phyloP scores from a whole-genome alignment of 2,113 vertebrate genomes.

The Marcusenius ussheri region DNA sequence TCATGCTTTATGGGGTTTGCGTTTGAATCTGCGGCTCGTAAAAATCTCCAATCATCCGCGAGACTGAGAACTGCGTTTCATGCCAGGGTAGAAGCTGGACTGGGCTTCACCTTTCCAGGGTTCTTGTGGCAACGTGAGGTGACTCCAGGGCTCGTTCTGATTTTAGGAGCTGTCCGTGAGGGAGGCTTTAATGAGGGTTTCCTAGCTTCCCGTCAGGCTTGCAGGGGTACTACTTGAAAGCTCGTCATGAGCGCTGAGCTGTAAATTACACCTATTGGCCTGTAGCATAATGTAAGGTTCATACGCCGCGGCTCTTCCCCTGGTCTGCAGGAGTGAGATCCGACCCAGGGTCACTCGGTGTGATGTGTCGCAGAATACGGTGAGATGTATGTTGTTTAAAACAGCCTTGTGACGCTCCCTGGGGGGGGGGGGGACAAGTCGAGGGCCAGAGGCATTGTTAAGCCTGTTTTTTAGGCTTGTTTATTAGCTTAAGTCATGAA shows the following conservation, averaged over 20 bases:
- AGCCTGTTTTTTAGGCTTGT: neutral
- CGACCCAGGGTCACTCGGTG: neutral
- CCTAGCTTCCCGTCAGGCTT: neutral
- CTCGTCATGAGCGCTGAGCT: neutral
- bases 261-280: neutral
- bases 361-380: neutral
- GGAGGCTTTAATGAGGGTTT: neutral
- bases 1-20: neutral
- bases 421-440: neutral
- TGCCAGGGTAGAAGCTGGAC: neutral
- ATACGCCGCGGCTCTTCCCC: neutral
- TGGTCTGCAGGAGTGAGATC: neutral
- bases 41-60: neutral
- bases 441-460: neutral
- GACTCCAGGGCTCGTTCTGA: neutral
- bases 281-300: neutral
- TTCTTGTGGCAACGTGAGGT: neutral
- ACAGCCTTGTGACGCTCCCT: neutral
- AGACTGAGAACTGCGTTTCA: neutral
- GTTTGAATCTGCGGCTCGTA: neutral
- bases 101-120: neutral
- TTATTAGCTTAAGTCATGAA: neutral
- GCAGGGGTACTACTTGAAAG: too few relatives aligned
- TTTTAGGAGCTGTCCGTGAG: neutral
- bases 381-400: neutral